Base-by-base conservation (phyloP, 2,113 vertebrate genomes). In the Neogobius melanostomus region DNA sequence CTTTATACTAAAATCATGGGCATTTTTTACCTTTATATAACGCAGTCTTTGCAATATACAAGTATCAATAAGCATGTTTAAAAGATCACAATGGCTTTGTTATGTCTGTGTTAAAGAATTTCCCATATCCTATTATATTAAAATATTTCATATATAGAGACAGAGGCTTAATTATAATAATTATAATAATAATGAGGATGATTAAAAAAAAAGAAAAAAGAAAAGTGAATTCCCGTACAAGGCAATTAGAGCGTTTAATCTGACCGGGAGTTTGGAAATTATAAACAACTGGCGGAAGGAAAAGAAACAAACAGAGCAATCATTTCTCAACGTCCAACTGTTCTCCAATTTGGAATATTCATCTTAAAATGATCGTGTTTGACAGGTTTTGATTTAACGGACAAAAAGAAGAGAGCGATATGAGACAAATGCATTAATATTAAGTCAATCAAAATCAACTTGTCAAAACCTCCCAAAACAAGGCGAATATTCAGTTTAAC, bases 1-100 rank as follows among this genome's bases (percentile, higher is more conserved):
- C 50, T 84, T 88, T 84, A 83, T 83, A 84, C 88, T 90, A 91
- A 91, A 91, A 91, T 89, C 85, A 91, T 80, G 81, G 83, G 80
- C 85, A 88, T 82, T 84, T 87, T 87, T 86, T 52, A 87, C 71
- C 76, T 83, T 82, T 89, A 88, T 87, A 90, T 89, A 90, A 87
- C 82, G 84, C 78, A 87, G 73, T 83, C 75, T 85, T 82, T 89
- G 90, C 84, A 91, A 91, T 93, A 91, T 89, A 92, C 89, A 92
- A 83, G 83, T 92, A 89, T 89, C 87, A 91, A 85, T 89, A 91
- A 90, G 86, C 76, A 91, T 81, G 88, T 85, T 79, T 91, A 88
- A 91, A 91, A 91, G 88, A 89, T 92, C 87, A 92, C 86, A 92
- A 92, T 90, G 90, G 88, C 87, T 92, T 92, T 81, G 83, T 91